These are phyloP conservation scores for Picathartes gymnocephalus DNA, from an alignment of 2,113 vertebrate genomes.

Conservation along the genomic window DNA sequence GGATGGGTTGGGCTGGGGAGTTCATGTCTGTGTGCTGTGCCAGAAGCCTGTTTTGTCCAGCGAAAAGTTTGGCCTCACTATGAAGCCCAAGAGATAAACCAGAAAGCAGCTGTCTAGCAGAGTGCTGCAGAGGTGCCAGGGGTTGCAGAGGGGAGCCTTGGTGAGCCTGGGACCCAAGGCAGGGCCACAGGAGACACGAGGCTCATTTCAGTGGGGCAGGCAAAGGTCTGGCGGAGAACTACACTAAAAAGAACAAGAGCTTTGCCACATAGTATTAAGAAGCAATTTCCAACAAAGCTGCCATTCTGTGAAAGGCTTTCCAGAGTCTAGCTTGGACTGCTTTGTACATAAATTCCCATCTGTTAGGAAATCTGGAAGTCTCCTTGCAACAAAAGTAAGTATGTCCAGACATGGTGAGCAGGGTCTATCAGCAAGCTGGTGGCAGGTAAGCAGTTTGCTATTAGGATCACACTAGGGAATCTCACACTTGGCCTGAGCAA, in stretches of 20 bases:
- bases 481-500: neutral
- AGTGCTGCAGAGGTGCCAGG: neutral
- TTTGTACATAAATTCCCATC: neutral
- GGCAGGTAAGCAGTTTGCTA: neutral
- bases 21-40: neutral
- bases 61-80: neutral
- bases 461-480: neutral
- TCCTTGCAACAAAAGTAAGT: neutral
- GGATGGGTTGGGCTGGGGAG: neutral
- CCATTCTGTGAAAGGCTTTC: neutral
- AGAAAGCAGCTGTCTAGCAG: neutral
- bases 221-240: neutral
- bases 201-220: rapidly evolving
- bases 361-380: neutral
- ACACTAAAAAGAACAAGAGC: neutral
- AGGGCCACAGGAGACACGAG: rapidly evolving
- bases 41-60: neutral
- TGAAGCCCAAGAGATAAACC: neutral
- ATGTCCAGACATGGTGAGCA: neutral
- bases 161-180: neutral
- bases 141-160: neutral
- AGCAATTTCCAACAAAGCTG: neutral
- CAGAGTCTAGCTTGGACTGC: neutral
- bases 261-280: neutral
- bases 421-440: neutral